Conservation (phyloP, 2,797 vertebrate genomes). For the Novumbra hubbsi region DNA sequence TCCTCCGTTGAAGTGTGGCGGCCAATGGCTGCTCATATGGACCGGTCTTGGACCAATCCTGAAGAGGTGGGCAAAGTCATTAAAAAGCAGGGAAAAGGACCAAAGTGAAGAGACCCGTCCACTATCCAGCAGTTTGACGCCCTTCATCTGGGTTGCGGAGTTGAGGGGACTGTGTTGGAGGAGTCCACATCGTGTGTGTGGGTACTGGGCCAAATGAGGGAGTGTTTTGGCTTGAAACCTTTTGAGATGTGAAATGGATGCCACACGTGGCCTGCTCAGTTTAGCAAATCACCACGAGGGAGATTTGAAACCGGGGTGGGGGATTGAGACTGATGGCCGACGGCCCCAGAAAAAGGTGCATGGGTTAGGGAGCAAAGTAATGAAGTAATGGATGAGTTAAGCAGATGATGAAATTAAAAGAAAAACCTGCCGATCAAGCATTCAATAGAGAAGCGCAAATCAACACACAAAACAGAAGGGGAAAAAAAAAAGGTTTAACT, state of each 20-base stretch:
- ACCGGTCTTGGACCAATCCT: conserved; percentile 96
- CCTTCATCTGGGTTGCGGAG: conserved; percentile 75
- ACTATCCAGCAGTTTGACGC: conserved; percentile 75
- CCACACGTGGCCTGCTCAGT: conserved; percentile 50
- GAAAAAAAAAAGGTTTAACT: conserved; percentile 29
- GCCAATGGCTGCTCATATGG: conserved; percentile 84
- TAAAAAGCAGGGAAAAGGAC: conserved; percentile 29
- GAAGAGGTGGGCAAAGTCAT: conserved; percentile 58
- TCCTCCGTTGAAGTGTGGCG: conserved; percentile 83
- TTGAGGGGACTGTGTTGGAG: conserved; percentile 70
- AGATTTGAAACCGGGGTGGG: conserved; percentile 59
- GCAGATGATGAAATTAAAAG: conserved; percentile 41
- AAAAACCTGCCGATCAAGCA: conserved; percentile 23
- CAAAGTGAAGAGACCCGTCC: conserved; percentile 62
- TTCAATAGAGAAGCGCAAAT: conserved; percentile 31
- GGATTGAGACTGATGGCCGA: conserved; percentile 25
- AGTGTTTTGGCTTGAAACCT: conserved; percentile 14
- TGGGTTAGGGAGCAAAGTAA: conserved; percentile 57
- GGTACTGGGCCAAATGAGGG: conserved; percentile 22
- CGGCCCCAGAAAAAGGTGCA: conserved; percentile 34
- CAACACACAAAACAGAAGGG: conserved; percentile 27
- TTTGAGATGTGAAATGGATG: conserved; percentile 17
- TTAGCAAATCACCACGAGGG: conserved; percentile 54
- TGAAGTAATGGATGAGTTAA: conserved; percentile 65
- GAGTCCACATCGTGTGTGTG: background rate